Evolutionary conservation across 2,888 invertebrate genomes (phyloP), one percentile per base, ranked within the genome.

Genomic region (Cheilosia vulpina): DNA sequence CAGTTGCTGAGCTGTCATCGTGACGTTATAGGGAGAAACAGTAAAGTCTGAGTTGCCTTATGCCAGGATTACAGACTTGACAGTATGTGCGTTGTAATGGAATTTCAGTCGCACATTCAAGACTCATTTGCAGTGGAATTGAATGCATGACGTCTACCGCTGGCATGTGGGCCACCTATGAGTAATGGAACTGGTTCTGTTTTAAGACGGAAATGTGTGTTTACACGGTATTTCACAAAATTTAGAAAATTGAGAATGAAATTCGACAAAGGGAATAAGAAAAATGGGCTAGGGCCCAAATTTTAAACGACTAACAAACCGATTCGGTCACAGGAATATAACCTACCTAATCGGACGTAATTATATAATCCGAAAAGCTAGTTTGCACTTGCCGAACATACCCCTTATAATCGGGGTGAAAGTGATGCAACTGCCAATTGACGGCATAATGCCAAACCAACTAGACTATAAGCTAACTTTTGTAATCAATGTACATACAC

Each of bases 51-150:
- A 34, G 9, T 52, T 73, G 58, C 53, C 66, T 53, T 43, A 34
- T 38, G 58, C 58, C n/a, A 34, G 69, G 65, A 79, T 76, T 79
- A 57, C 69, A 69, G 72, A 77, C 72, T 63, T 34, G 55, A 11
- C 50, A 45, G 66, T 84, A 65, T 84, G 84, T 66, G 75, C 24
- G 13, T 38, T 13, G 13, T 47, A 52, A 45, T 79, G 79, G 75
- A 84, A 79, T 84, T 75, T 73, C 21, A 58, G 63, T 71, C 52
- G 57, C 55, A 60, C 78, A 17, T 79, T 57, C 24, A 71, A 31
- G 31, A 58, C 69, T 62, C 71, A 60, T 55, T 15, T 52, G 21
- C 38, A 9, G n/a, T 4, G 27, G 62, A 71, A 57, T 63, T 63
- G 63, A 78, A 43, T 57, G 63, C 72, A 72, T 66, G 79, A 68